Evolutionary conservation across 2,888 invertebrate species (phyloP).

Genomic region (Bruchidius siliquastri): DNA sequence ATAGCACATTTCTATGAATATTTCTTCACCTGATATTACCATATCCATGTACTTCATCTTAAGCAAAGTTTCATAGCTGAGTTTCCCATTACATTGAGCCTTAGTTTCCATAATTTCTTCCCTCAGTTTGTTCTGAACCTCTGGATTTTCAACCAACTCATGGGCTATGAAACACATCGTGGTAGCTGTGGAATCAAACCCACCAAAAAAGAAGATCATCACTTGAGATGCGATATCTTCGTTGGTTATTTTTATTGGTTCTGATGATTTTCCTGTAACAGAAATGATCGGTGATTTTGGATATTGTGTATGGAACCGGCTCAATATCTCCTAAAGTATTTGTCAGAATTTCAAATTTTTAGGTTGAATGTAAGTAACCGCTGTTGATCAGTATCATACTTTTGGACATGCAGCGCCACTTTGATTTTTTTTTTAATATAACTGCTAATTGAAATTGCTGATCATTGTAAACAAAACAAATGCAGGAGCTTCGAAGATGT

Average conservation of each 20-base stretch:
- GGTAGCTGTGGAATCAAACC: neutral
- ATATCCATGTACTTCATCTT: conserved; percentile 2
- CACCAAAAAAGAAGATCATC: neutral
- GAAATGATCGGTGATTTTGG: neutral
- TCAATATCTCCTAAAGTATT: no score
- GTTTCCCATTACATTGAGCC: neutral
- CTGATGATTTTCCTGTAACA: neutral
- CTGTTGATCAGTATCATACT: no score
- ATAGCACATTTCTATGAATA: neutral
- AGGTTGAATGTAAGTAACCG: no score
- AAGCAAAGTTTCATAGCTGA: neutral
- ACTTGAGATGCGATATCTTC: conserved; percentile 1
- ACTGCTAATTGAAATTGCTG: no score
- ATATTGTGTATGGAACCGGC: no score
- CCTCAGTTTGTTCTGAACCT: neutral
- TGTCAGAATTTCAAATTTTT: no score
- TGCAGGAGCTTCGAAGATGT: no score
- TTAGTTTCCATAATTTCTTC: neutral
- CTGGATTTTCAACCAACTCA: neutral
- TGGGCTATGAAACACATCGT: neutral
- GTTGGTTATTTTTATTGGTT: neutral
- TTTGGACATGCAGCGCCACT: no score
- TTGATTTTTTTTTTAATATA: no score
- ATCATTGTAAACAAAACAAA: no score
- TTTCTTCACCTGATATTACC: neutral